Percentiles rank a stretch among this genome's conserved stretches.
phyloP scores from a whole-genome alignment of 2,797 vertebrate genomes.

The Melanotaenia maccullochi region DNA sequence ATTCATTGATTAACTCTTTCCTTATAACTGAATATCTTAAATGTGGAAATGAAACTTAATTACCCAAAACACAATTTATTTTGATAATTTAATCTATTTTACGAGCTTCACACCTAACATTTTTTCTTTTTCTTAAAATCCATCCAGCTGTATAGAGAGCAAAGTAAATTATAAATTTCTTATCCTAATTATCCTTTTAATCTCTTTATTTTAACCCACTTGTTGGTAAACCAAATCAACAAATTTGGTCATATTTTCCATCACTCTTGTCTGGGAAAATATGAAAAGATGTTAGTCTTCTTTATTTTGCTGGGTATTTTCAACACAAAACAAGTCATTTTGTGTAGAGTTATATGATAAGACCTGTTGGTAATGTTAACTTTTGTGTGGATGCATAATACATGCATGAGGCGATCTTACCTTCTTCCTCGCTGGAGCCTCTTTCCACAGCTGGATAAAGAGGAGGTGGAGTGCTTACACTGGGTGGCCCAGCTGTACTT shows the following conservation, averaged over 20 bases:
- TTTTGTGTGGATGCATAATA: background rate
- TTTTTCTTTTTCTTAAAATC: background rate
- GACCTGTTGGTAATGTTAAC: background rate
- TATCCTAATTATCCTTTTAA: constrained; percentile 25
- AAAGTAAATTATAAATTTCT: constrained; percentile 16
- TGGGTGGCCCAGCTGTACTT: constrained; percentile 82
- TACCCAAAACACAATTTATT: background rate
- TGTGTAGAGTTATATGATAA: background rate
- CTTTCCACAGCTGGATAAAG: constrained; percentile 77
- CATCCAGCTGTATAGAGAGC: constrained; percentile 11
- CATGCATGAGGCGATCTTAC: constrained; percentile 59
- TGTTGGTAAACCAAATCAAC: constrained; percentile 14
- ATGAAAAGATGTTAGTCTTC: background rate
- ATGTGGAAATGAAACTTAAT: background rate
- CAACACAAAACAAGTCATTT: background rate
- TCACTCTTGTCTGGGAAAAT: background rate
- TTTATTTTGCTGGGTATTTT: background rate
- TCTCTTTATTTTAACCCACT: constrained; percentile 7
- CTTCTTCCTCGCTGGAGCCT: constrained; percentile 84
- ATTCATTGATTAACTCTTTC: background rate
- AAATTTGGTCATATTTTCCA: constrained; percentile 4
- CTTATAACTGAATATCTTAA: background rate
- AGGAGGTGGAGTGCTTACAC: constrained; percentile 56
- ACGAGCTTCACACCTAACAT: background rate
- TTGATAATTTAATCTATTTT: background rate